Evolutionary conservation across 1,140 invertebrate species (phyloP).

Genomic region (Achroia grisella): DNA sequence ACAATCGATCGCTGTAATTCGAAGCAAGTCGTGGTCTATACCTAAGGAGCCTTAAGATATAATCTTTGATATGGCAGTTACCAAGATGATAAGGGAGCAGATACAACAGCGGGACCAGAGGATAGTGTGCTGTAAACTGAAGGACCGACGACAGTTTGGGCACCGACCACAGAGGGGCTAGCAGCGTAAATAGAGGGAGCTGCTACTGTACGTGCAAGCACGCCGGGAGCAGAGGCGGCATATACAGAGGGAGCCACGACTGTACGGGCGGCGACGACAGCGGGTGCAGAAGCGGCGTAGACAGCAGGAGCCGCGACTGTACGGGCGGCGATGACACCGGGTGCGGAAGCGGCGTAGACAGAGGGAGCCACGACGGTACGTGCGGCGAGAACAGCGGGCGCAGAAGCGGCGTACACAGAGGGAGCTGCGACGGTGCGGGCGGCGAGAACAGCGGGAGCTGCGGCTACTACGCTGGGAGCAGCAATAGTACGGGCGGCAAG

Average conservation of each 20-base stretch:
- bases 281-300: not conserved
- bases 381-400: not conserved
- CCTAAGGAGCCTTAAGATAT: not conserved
- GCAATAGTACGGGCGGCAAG: not conserved
- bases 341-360: conserved; percentile 21
- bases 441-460: not conserved
- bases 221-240: not conserved
- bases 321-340: conserved; percentile 17
- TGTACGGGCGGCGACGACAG: not conserved
- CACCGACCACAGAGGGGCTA: too few relatives aligned
- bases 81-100: not conserved
- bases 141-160: not conserved
- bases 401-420: conserved; percentile 1
- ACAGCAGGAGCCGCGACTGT: not conserved
- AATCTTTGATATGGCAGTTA: not conserved
- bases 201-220: not conserved
- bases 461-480: not conserved
- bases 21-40: not conserved
- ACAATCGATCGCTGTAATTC: not conserved
- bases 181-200: not conserved
- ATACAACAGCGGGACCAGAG: not conserved
- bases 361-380: conserved; percentile 3
- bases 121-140: not conserved
- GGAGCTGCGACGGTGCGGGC: not conserved
- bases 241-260: not conserved